A percentile compares a stretch with the other conserved stretches of the same genome.
phyloP scores from a whole-genome alignment of 2,113 vertebrate species.

The Leptodactylus fuscus region DNA sequence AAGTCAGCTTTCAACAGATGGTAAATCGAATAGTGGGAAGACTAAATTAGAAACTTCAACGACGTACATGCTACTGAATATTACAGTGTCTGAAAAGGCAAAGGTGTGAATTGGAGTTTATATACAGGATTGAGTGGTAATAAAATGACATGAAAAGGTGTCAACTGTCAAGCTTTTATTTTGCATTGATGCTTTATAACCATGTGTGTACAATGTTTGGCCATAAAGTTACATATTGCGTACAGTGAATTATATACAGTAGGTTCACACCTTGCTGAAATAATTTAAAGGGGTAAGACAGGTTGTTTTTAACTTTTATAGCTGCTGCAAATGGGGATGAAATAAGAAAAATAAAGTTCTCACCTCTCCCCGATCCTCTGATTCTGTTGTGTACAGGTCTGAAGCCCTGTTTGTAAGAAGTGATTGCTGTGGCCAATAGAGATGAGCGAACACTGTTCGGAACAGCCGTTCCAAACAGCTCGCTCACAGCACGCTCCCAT shows the following conservation, averaged over 20 bases:
- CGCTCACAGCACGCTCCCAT: too few species aligned
- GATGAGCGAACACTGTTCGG: too few species aligned
- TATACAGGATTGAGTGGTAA: not conserved
- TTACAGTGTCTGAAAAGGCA: slow-evolving; percentile 16
- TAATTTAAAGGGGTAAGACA: too few species aligned
- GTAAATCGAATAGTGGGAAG: not conserved
- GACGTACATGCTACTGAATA: not conserved
- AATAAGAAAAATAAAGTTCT: too few species aligned
- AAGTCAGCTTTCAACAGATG: slow-evolving; percentile 33
- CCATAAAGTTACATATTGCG: not conserved
- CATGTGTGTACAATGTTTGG: not conserved
- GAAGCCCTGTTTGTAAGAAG: too few species aligned
- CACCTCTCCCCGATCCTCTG: too few species aligned
- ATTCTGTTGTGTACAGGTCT: too few species aligned
- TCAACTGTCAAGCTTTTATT: not conserved
- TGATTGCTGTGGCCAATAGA: too few species aligned
- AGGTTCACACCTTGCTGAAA: not conserved
- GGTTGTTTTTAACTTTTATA: too few species aligned
- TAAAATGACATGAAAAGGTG: not conserved
- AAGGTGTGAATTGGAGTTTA: slow-evolving; percentile 2
- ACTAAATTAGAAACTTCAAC: slow-evolving; percentile 8
- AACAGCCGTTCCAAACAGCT: too few species aligned
- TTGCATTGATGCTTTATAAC: not conserved
- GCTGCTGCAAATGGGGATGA: too few species aligned
- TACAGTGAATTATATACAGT: not conserved